Percentiles rank a stretch among this genome's conserved stretches.
These are phyloP conservation scores for Macrotus californicus DNA, from an alignment of 2,113 vertebrate species.

Conservation along the genomic window DNA sequence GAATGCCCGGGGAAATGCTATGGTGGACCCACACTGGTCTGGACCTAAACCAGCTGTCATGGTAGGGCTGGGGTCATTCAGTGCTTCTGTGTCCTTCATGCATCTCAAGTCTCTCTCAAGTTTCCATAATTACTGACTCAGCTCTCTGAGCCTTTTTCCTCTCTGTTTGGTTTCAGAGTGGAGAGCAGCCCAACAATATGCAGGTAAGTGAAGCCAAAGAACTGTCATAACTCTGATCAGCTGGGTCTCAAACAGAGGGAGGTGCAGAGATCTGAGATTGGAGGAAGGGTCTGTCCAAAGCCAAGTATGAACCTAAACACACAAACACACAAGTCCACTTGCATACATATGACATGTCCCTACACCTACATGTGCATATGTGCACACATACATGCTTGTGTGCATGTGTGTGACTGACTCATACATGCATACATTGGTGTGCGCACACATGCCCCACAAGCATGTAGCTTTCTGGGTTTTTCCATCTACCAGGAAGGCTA, in stretches of 20 bases:
- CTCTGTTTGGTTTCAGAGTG: conserved; percentile 56
- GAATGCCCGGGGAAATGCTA: neutral
- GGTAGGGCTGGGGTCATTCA: neutral
- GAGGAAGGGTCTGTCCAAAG: neutral
- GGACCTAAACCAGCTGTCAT: neutral
- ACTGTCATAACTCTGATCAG: neutral
- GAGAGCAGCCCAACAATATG: conserved; percentile 35
- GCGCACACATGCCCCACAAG: neutral
- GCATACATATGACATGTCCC: neutral
- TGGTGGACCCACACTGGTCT: neutral
- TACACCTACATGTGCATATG: neutral
- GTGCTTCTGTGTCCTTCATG: neutral
- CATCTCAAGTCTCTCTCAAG: neutral
- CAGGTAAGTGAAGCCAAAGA: conserved; percentile 39
- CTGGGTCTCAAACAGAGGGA: neutral
- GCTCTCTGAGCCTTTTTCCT: conserved; percentile 1
- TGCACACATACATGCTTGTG: neutral
- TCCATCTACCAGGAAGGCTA: neutral
- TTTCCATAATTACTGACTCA: neutral
- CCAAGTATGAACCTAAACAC: neutral
- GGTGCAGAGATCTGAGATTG: neutral
- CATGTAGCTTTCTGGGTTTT: neutral
- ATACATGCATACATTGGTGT: neutral
- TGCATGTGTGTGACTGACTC: neutral
- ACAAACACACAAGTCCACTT: neutral